Conservation (phyloP, 1,140 invertebrate genomes). For the Brachionus asplanchnoidis region DNA sequence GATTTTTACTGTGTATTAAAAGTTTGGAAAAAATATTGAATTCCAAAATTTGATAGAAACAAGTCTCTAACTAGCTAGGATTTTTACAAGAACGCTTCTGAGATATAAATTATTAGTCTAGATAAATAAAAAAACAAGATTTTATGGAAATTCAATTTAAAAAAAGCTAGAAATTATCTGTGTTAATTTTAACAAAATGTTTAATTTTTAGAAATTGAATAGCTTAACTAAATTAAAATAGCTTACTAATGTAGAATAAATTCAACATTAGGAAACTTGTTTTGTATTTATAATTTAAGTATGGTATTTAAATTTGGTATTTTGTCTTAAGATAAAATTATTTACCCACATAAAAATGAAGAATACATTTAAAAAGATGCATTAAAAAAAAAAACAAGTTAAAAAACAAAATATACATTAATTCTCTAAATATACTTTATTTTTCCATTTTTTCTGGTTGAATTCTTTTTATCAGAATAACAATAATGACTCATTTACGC, state of each 20-base stretch:
- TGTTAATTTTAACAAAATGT: neutral
- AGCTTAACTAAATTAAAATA: too few relatives aligned
- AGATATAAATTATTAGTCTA: neutral
- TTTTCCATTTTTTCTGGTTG: too few relatives aligned
- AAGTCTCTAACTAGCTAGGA: neutral
- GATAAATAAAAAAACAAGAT: neutral
- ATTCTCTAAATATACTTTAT: too few relatives aligned
- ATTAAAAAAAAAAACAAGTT: neutral
- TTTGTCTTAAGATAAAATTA: neutral
- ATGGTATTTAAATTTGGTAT: neutral
- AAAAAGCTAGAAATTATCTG: neutral
- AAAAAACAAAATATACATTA: neutral
- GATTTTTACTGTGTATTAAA: neutral
- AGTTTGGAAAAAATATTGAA: neutral
- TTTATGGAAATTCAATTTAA: neutral
- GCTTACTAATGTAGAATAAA: too few relatives aligned
- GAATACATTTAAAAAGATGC: neutral
- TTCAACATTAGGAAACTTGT: neutral
- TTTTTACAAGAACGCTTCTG: neutral
- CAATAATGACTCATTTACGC: too few relatives aligned
- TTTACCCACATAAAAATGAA: neutral
- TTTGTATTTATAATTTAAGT: neutral
- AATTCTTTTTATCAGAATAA: too few relatives aligned
- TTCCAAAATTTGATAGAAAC: neutral
- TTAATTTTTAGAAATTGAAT: neutral